phyloP scores from a whole-genome alignment of 2,888 invertebrate species.

The Drosophila glabriapex region DNA sequence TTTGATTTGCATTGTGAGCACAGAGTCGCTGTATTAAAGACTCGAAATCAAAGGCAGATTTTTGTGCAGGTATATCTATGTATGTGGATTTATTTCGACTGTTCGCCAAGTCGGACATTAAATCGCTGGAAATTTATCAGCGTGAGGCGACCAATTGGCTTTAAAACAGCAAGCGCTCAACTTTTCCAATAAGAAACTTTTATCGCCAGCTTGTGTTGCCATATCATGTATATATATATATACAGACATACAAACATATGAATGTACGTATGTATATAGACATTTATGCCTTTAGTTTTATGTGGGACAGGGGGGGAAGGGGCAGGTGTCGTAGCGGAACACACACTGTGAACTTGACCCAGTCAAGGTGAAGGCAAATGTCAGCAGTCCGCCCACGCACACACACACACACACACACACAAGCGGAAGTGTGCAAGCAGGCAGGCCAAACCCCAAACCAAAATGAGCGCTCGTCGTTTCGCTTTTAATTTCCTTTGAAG shows the following conservation, averaged over 20 bases:
- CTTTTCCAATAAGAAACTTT: conserved; percentile 66
- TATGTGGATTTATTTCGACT: background rate
- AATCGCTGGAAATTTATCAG: conserved; percentile 54
- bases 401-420: background rate
- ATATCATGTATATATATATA: conserved; percentile 35
- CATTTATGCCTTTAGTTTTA: background rate
- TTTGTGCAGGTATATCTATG: background rate
- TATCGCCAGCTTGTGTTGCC: conserved; percentile 58
- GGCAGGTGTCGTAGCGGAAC: background rate
- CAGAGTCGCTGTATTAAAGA: conserved; percentile 5
- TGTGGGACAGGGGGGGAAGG: background rate
- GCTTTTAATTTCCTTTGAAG: conserved; percentile 72
- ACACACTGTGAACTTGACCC: conserved; percentile 44
- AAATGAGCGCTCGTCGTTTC: conserved; percentile 50
- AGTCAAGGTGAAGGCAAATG: conserved; percentile 72
- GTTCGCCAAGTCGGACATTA: conserved; percentile 32
- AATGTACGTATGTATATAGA: conserved; percentile 1
- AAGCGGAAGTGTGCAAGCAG: conserved; percentile 57
- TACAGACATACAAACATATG: conserved; percentile 15
- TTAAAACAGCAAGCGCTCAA: conserved; percentile 50
- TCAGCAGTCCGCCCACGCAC: conserved; percentile 47
- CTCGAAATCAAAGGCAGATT: background rate
- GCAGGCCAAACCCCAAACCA: conserved; percentile 9
- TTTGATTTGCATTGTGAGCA: conserved; percentile 55
- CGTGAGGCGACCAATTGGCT: conserved; percentile 52